Conservation (phyloP, 2,113 vertebrate genomes). For the Setophaga kirtlandii region DNA sequence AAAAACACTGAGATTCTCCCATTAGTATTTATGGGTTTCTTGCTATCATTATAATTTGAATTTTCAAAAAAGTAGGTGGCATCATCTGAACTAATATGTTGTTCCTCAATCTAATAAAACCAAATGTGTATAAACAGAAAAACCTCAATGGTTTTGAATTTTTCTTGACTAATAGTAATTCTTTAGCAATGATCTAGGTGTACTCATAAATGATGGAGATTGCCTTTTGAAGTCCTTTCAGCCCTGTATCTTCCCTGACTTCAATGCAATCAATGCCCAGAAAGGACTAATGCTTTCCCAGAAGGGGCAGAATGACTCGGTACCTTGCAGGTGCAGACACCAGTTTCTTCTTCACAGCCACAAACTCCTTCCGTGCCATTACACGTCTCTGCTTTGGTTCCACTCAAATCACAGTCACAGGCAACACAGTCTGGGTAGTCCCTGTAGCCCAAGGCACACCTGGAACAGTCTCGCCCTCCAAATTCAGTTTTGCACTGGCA, state of each 20-base stretch:
- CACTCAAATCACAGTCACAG: slow-evolving; percentile 85
- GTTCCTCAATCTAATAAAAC: not conserved
- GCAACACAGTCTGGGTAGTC: slow-evolving; percentile 85
- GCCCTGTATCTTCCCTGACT: not conserved
- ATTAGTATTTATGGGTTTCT: not conserved
- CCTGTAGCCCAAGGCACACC: slow-evolving; percentile 83
- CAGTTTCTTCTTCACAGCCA: slow-evolving; percentile 77
- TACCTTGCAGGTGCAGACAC: slow-evolving; percentile 92
- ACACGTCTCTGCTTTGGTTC: slow-evolving; percentile 79
- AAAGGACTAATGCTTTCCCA: not conserved
- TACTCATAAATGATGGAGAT: not conserved
- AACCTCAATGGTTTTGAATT: not conserved
- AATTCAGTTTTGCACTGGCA: slow-evolving; percentile 83
- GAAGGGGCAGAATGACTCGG: not conserved
- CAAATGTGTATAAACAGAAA: not conserved
- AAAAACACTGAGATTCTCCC: not conserved
- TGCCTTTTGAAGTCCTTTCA: not conserved
- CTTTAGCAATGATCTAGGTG: not conserved
- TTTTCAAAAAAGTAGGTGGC: not conserved
- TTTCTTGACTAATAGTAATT: not conserved
- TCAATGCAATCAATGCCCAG: not conserved
- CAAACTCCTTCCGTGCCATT: slow-evolving; percentile 77
- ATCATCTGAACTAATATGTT: not conserved
- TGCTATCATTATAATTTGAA: not conserved
- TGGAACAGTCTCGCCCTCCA: slow-evolving; percentile 77